Base-by-base conservation (phyloP, 2,888 invertebrate species). In the Griposia aprilina region DNA sequence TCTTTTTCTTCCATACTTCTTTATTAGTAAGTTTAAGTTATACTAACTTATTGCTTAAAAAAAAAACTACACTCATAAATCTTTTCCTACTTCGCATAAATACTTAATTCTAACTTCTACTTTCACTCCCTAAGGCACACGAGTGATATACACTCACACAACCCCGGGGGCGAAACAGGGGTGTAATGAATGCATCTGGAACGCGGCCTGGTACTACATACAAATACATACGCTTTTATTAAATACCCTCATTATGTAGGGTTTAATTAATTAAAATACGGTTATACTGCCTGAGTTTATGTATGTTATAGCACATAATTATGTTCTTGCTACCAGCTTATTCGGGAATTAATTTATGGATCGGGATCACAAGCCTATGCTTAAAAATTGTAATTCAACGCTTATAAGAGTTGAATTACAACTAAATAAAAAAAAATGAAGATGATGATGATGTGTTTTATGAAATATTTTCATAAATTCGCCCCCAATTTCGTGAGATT, bases 121-220 rank as follows among this genome's bases (percentile, higher is more conserved):
- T 67, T 76, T 26, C 55, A 75, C 67, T 76, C 76, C 70, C 57
- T 41, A 72, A 74, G 73, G 81, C 60, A 41, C 45, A 52, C 74
- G 59, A 65, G 76, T 81, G 80, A 84, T 76, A 74, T 67, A 82
- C 41, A 13, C 26, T 48, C 72, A 13, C 52, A 75, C 59, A 65
- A 65, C 59, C 68, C 36, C 23, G 11, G 62, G 74, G 74, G 36
- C 67, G 20, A 50, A 74, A 48, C 5, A 13, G 76, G 77, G 71
- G 69, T 23, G 78, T 76, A 88, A 87, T 86, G 69, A 86, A 87
- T 88, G 87, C 87, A 84, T 80, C 75, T 88, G 69, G 87, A 80
- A 74, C 88, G 66, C 68, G 75, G 30, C 68, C 15, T 6, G 17
- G 63, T n/a, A 59, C 60, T 41, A 72, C 36, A 48, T 70, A 74